Evolutionary conservation across 2,113 vertebrate genomes (phyloP).

Genomic region (Corythaeola cristata): DNA sequence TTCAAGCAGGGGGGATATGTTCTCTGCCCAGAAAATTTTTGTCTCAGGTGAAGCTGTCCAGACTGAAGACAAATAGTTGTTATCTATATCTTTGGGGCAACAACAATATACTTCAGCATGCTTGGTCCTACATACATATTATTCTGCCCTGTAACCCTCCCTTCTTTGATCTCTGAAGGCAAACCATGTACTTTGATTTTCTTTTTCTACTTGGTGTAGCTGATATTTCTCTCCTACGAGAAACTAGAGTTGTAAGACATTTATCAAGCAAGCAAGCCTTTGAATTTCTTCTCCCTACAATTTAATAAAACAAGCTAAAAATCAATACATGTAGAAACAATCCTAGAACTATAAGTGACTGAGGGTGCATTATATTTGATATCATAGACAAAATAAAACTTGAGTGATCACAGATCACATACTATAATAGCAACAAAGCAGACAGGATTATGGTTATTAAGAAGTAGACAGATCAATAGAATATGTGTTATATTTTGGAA

Average conservation of each 20-base stretch:
- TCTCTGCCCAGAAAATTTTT: neutral
- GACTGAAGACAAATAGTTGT: neutral
- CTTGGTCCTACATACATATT: neutral
- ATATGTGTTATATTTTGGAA: constrained; percentile 55
- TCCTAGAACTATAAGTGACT: constrained; percentile 12
- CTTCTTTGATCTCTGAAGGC: neutral
- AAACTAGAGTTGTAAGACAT: neutral
- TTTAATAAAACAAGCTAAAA: constrained; percentile 60
- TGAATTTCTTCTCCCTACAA: constrained; percentile 17
- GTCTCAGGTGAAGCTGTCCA: neutral
- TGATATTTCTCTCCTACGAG: neutral
- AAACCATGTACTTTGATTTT: neutral
- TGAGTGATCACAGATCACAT: constrained; percentile 51
- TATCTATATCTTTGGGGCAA: neutral
- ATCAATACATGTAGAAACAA: constrained; percentile 42
- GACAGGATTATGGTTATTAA: constrained; percentile 60
- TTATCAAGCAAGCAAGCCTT: constrained; percentile 39
- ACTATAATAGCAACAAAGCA: constrained; percentile 36
- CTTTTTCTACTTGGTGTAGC: neutral
- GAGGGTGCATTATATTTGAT: neutral
- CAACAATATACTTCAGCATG: neutral
- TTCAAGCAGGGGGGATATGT: neutral
- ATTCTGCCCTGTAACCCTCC: neutral
- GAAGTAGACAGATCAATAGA: constrained; percentile 61
- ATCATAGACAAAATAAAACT: constrained; percentile 2